A percentile compares a stretch with the other conserved stretches of the same genome.
phyloP scores from a whole-genome alignment of 2,797 vertebrate genomes.

The Propithecus deckenii region DNA sequence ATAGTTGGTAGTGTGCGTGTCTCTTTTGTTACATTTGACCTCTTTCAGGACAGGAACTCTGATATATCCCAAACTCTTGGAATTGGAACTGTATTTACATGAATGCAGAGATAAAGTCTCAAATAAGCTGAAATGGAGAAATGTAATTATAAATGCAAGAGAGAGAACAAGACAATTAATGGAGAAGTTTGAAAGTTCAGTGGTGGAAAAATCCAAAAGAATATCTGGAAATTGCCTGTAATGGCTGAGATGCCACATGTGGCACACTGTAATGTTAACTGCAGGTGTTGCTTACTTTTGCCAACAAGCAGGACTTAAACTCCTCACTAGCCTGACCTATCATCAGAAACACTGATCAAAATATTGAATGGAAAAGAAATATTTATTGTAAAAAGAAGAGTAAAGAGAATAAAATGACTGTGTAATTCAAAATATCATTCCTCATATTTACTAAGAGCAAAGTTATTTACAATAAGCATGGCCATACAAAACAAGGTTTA shows the following conservation, averaged over 20 bases:
- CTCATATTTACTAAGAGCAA: not conserved
- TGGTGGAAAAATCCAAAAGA: not conserved
- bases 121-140: not conserved
- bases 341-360: constrained; percentile 17
- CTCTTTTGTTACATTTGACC: not conserved
- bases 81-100: not conserved
- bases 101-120: not conserved
- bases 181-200: not conserved
- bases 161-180: not conserved
- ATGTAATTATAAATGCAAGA: not conserved
- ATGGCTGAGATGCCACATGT: not conserved
- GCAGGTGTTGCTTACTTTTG: not conserved
- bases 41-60: not conserved
- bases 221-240: not conserved
- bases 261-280: not conserved
- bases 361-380: not conserved
- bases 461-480: not conserved
- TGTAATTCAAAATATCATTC: constrained; percentile 14
- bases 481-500: not conserved
- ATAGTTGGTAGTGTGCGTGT: not conserved
- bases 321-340: not conserved
- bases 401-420: not conserved
- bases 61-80: not conserved
- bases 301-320: not conserved
- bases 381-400: not conserved